phyloP scores from a whole-genome alignment of 2,113 vertebrate genomes.

The Gymnorhina tibicen region DNA sequence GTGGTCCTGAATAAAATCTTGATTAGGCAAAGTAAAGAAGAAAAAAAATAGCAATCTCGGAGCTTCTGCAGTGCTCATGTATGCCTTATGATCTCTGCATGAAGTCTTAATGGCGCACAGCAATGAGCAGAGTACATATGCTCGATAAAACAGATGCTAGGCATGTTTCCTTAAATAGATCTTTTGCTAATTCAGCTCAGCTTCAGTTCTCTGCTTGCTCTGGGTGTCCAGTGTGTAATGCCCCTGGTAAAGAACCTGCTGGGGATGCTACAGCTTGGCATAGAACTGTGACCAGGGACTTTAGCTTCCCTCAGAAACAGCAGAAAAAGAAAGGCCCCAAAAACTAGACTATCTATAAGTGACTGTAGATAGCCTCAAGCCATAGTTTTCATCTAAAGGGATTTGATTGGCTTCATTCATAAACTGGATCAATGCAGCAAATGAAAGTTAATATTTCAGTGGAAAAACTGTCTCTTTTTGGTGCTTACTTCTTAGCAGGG shows the following conservation, averaged over 20 bases:
- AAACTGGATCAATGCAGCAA: background rate
- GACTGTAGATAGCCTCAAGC: background rate
- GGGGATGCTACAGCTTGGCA: background rate
- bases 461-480: background rate
- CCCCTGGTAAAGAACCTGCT: background rate
- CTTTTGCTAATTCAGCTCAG: conserved; percentile 2
- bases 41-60: background rate
- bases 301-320: background rate
- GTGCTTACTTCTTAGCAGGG: background rate
- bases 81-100: background rate
- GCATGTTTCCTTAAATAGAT: conserved; percentile 8
- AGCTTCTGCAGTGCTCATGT: background rate
- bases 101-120: conserved; percentile 14
- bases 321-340: background rate
- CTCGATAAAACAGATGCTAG: conserved; percentile 8
- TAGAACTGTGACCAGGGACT: background rate
- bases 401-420: background rate
- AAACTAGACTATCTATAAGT: background rate
- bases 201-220: background rate
- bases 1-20: background rate
- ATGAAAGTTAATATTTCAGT: background rate
- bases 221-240: background rate
- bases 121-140: background rate
- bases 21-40: background rate
- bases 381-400: background rate